Conservation (phyloP, 2,888 invertebrate genomes). For the Leucozona laternaria region DNA sequence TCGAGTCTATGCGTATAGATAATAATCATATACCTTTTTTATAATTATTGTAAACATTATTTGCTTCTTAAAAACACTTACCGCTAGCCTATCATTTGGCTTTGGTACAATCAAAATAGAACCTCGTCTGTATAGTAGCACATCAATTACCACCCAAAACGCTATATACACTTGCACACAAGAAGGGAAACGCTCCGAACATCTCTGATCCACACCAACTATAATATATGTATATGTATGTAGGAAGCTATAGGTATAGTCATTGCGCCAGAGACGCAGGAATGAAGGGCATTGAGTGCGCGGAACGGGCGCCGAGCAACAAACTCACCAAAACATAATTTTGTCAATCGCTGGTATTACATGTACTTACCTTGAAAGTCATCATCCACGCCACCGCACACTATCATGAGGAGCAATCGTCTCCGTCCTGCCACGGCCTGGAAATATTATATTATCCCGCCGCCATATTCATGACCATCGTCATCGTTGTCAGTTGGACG, state of each 20-base stretch:
- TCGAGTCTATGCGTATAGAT: not conserved
- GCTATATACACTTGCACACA: constrained; percentile 53
- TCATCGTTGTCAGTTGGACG: constrained; percentile 76
- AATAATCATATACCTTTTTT: not conserved
- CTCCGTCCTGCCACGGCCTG: constrained; percentile 69
- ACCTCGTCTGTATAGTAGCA: constrained; percentile 50
- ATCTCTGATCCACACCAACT: constrained; percentile 25
- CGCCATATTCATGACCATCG: constrained; percentile 76
- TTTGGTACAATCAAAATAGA: constrained; percentile 39
- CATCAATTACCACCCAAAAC: constrained; percentile 72
- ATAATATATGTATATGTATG: not conserved
- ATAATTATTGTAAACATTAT: constrained; percentile 1
- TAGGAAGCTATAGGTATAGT: not conserved
- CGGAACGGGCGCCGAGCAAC: constrained; percentile 51
- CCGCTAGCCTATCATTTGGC: constrained; percentile 16
- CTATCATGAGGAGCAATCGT: constrained; percentile 75
- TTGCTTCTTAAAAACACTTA: constrained; percentile 40
- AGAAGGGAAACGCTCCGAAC: constrained; percentile 32
- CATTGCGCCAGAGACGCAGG: not conserved
- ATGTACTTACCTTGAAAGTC: constrained; percentile 75
- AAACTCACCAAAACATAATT: constrained; percentile 74
- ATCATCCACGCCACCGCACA: constrained; percentile 75
- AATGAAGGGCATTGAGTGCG: constrained; percentile 2
- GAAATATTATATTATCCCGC: constrained; percentile 75
- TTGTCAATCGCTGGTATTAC: constrained; percentile 73